A percentile compares a stretch with the other conserved stretches of the same genome.
Conservation (phyloP, 2,113 vertebrate genomes). For the Martes martes region DNA sequence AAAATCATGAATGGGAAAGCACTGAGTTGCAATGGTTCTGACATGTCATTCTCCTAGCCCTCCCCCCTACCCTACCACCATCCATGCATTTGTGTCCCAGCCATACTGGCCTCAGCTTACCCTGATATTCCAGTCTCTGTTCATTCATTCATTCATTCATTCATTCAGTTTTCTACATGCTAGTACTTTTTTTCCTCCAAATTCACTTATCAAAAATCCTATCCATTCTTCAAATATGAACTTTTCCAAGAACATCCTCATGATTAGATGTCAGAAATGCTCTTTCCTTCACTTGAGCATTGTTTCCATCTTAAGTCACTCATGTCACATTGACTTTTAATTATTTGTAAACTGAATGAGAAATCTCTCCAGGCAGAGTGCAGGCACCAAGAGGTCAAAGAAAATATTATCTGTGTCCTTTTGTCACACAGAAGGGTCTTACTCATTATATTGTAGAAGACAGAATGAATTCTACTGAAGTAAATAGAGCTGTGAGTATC, state of each 20-base stretch:
- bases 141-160: not conserved
- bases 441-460: not conserved
- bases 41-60: not conserved
- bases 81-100: not conserved
- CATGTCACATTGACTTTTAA: not conserved
- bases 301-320: not conserved
- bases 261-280: not conserved
- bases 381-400: not conserved
- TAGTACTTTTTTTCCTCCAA: not conserved
- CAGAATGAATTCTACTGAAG: not conserved
- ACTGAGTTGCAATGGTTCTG: not conserved
- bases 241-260: not conserved
- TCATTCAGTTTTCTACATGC: not conserved
- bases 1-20: not conserved
- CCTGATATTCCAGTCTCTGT: not conserved
- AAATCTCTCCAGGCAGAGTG: not conserved
- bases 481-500: not conserved
- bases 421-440: not conserved
- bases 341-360: not conserved
- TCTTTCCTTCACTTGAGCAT: not conserved
- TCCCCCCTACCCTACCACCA: not conserved
- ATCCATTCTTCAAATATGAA: not conserved
- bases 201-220: not conserved
- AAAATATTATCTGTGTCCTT: not conserved
- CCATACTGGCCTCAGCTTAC: not conserved